Conservation (phyloP, 2,888 invertebrate genomes). For the Amiota minor region DNA sequence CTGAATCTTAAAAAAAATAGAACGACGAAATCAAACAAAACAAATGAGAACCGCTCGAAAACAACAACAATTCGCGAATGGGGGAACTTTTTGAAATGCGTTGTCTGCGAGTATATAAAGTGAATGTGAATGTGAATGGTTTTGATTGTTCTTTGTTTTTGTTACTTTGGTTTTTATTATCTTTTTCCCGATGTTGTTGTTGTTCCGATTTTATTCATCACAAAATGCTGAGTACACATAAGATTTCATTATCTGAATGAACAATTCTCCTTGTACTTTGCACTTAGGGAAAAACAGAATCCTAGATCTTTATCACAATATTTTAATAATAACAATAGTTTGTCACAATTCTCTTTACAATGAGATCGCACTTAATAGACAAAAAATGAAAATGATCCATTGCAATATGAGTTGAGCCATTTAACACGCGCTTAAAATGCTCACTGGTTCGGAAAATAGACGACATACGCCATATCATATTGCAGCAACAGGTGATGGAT, state of each 20-base stretch:
- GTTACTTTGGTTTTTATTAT: not conserved
- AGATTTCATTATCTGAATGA: not conserved
- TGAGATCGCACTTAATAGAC: not conserved
- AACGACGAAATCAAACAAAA: not conserved
- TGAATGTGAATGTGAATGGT: constrained; percentile 1
- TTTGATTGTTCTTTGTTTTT: not conserved
- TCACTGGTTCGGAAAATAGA: not conserved
- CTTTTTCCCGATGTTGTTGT: not conserved
- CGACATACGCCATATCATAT: not conserved
- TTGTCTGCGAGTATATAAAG: not conserved
- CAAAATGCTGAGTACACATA: not conserved
- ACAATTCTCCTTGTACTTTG: not conserved
- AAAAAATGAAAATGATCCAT: not conserved
- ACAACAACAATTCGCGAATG: constrained; percentile 10
- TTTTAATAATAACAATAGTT: not conserved
- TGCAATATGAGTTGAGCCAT: not conserved
- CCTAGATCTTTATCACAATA: not conserved
- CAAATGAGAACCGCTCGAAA: constrained; percentile 5
- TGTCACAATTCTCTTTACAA: not conserved
- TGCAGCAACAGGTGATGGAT: not conserved
- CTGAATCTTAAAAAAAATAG: not conserved
- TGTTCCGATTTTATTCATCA: not conserved
- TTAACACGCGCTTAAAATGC: not conserved
- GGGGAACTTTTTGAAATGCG: not conserved
- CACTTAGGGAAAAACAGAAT: not conserved